A percentile compares a stretch with the other conserved stretches of the same genome.
phyloP scores from a whole-genome alignment of 2,888 invertebrate species.

The Plagiodera versicolora region DNA sequence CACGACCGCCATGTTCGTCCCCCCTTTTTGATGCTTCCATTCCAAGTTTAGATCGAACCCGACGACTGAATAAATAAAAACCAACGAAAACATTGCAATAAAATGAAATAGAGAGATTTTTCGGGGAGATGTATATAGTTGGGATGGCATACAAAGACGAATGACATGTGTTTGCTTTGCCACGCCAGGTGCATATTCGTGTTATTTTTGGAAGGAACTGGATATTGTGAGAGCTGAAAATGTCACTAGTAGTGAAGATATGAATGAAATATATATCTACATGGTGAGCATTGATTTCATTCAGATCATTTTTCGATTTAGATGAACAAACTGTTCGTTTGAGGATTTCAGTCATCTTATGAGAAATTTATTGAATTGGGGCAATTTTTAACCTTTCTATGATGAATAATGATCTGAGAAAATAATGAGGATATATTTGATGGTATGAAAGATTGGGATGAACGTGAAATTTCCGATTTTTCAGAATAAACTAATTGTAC shows the following conservation, averaged over 20 bases:
- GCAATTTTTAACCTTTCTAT: too few relatives aligned
- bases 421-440: too few relatives aligned
- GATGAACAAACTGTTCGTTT: too few relatives aligned
- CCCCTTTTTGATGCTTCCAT: slow-evolving; percentile 12
- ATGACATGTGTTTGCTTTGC: slow-evolving; percentile 26
- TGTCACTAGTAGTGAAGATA: neutral
- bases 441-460: too few relatives aligned
- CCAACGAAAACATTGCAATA: slow-evolving; percentile 15
- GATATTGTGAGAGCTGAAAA: slow-evolving; percentile 1
- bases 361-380: too few relatives aligned
- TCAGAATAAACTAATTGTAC: too few relatives aligned
- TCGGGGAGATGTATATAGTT: slow-evolving; percentile 20
- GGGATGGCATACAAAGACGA: slow-evolving; percentile 26
- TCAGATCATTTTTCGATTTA: too few relatives aligned
- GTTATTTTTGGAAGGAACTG: slow-evolving; percentile 23
- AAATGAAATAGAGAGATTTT: slow-evolving; percentile 20
- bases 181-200: slow-evolving; percentile 26
- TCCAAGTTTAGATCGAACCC: slow-evolving; percentile 22
- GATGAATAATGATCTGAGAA: too few relatives aligned
- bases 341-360: too few relatives aligned
- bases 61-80: slow-evolving; percentile 20
- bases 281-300: too few relatives aligned
- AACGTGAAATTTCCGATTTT: too few relatives aligned
- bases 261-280: too few relatives aligned
- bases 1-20: neutral